phyloP scores from a whole-genome alignment of 2,888 invertebrate genomes.

The Agriopis aurantiaria region DNA sequence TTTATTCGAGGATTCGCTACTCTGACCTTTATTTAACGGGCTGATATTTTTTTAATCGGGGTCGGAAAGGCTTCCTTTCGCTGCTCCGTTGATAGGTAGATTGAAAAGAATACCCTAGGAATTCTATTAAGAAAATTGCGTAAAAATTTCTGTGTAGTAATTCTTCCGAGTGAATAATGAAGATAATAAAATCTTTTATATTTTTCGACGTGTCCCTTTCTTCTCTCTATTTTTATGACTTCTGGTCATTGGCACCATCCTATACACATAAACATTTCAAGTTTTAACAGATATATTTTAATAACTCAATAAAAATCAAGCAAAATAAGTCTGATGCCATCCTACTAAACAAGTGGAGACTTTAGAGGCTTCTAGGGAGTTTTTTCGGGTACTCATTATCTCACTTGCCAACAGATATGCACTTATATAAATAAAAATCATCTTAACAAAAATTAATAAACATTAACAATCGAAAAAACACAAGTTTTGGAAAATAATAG shows the following conservation, averaged over 20 bases:
- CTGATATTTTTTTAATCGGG: conserved; percentile 35
- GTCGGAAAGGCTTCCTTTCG: conserved; percentile 5
- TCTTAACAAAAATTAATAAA: too few species aligned
- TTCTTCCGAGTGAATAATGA: background rate
- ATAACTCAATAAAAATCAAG: too few species aligned
- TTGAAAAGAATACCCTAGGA: conserved; percentile 7
- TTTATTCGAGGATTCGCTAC: conserved; percentile 40
- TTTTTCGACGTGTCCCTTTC: background rate
- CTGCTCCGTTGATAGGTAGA: background rate
- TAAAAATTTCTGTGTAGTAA: background rate
- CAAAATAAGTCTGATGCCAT: too few species aligned
- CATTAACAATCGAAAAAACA: too few species aligned
- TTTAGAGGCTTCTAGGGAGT: too few species aligned
- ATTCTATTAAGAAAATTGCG: conserved; percentile 8
- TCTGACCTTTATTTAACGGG: conserved; percentile 33
- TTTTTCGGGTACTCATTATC: too few species aligned
- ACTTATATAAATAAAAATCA: too few species aligned
- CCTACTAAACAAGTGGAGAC: too few species aligned
- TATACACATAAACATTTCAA: too few species aligned
- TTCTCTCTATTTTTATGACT: background rate
- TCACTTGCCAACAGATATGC: too few species aligned
- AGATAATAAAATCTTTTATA: conserved; percentile 1
- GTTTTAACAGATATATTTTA: too few species aligned
- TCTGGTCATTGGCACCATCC: background rate
- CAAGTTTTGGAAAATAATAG: too few species aligned